Base-by-base conservation (phyloP, 2,888 invertebrate genomes). In the Meliscaeva auricollis region DNA sequence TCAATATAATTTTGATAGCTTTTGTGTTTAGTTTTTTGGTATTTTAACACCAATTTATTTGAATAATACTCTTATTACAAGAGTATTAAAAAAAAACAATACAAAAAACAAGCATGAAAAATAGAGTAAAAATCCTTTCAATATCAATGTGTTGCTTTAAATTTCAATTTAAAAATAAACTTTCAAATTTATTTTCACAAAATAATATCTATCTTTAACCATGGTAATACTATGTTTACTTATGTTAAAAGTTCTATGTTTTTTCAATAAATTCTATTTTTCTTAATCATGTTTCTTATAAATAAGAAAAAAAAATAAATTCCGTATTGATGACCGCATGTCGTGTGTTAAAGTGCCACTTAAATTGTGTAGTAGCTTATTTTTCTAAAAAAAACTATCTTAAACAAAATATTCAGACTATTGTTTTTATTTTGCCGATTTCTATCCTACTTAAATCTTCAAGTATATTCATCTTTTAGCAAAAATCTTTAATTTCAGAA, bases 51-150 rank as follows among this genome's bases (percentile, higher is more conserved):
- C 41, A 62, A 15, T 44, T 44, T 38, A 6, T 13, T 46, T 44
- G 30, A 22, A 13, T 64, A 30, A 11, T 26, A 30, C 41, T 60
- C n/a, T 26, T 15, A n/a, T 38, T 20, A 58, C 38, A 38, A 69
- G 11, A 69, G 11, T 30, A 66, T 60, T 41, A 17, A 11, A 11
- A 54, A 35, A 60, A n/a, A 32, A 46, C 13, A 20, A 48, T 32
- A 41, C 15, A n/a, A 79, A 32, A 26, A 56, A 69, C 3, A 35
- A 32, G 85, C 85, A 85, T 85, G 85, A 70, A 52, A 77, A 38
- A 11, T 77, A 69, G 76, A 85, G 85, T 69, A 62, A 81, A 81
- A 81, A 81, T 81, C 85, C 85, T 85, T 85, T 85, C 85, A 48
- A 73, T 81, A 73, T 85, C 44, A 62, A 73, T 85, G 81, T 85